phyloP scores from a whole-genome alignment of 2,113 vertebrate species.

The Phalacrocorax aristotelis region DNA sequence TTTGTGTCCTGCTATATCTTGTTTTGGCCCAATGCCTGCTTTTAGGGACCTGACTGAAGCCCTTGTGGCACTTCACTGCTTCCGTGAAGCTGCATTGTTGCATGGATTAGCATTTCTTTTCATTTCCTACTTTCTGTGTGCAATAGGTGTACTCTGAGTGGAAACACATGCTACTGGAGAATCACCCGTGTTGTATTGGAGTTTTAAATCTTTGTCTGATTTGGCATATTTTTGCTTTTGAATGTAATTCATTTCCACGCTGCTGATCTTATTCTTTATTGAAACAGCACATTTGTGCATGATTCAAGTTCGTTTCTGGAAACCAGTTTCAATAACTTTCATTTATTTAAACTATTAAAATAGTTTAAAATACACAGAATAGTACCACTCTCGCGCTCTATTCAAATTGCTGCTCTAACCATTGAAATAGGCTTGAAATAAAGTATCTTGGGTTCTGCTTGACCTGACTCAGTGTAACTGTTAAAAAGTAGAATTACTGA shows the following conservation, averaged over 20 bases:
- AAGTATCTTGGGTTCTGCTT: slow-evolving; percentile 59
- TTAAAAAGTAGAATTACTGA: slow-evolving; percentile 62
- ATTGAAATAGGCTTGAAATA: slow-evolving; percentile 64
- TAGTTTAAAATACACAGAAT: slow-evolving; percentile 51
- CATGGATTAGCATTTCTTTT: slow-evolving; percentile 32
- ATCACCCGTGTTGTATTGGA: slow-evolving; percentile 1
- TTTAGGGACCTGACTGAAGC: neutral
- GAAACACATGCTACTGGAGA: slow-evolving; percentile 5
- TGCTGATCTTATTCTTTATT: slow-evolving; percentile 48
- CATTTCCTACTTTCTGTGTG: neutral
- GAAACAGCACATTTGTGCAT: slow-evolving; percentile 42
- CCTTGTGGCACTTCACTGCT: neutral
- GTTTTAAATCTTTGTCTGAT: slow-evolving; percentile 51
- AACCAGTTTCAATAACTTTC: slow-evolving; percentile 59
- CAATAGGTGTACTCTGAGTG: neutral
- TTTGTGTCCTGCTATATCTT: neutral
- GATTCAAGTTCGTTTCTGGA: slow-evolving; percentile 41
- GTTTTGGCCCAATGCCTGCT: neutral
- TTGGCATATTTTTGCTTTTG: slow-evolving; percentile 58
- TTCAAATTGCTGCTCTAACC: slow-evolving; percentile 43
- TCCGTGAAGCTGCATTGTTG: neutral
- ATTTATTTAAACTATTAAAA: slow-evolving; percentile 65
- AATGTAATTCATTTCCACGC: slow-evolving; percentile 52
- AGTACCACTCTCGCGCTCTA: slow-evolving; percentile 3
- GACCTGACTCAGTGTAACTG: slow-evolving; percentile 52